Base-by-base conservation (phyloP, 2,888 invertebrate genomes). In the Mantis religiosa region DNA sequence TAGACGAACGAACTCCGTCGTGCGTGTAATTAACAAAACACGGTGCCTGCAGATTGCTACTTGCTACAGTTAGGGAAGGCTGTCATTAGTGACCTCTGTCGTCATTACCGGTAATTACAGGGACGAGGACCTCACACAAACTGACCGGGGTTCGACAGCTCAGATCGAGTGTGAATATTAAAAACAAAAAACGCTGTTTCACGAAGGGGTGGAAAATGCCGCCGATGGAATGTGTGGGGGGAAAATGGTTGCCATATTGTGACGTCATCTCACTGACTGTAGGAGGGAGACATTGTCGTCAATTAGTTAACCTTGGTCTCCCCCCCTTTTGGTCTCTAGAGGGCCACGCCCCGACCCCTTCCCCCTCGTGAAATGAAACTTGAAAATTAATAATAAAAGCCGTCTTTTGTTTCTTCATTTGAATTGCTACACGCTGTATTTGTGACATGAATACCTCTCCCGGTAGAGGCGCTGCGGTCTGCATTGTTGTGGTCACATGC, bases 301-400 rank as follows among this genome's bases (percentile, higher is more conserved):
- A 89, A 89, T 89, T 89, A 89, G 89, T 87, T 89, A 89, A 89
- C 89, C 89, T 89, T 89, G 89, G 89, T 83, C 83, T 28, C 81
- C 81, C 47, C 87, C 20, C 54, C 28, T 27, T 47, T 25, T 71
- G 14, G 9, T 84, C 82, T 15, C 28, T 47, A 34, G 88, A 71
- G 84, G 7, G 34, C 82, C 84, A 84, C 85, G 84, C 87, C 89
- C 88, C 82, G 47, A 41, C 83, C 54, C 54, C 54, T 15, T 71
- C 15, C 54, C 83, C 88, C 83, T 85, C 83, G 87, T 84, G 87
- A 88, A 84, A 87, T 88, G 71, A 88, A 71, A 88, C 85, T 71
- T 88, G 85, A 88, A 85, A 88, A 88, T 85, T 88, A 88, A 88
- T 82, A 86, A 88, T 88, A 82, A 88, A 88, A 84, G 85, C 82